Conservation (phyloP, 2,888 invertebrate species). For the Thysanoteuthis rhombus region DNA sequence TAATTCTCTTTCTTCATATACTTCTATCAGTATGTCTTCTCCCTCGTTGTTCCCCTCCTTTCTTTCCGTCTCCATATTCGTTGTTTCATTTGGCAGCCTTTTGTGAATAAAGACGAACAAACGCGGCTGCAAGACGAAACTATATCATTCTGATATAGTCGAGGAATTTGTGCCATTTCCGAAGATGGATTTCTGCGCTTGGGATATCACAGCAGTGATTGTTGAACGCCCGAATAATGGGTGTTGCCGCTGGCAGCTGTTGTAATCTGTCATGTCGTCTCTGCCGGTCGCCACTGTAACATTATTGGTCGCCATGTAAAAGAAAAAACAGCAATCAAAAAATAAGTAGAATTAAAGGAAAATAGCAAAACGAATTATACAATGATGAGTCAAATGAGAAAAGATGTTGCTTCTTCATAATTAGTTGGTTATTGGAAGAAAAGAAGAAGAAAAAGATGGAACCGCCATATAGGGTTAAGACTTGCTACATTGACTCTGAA, state of each 20-base stretch:
- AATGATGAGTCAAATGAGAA: not conserved
- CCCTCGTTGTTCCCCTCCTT: not conserved
- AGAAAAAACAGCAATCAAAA: not conserved
- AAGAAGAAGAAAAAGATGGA: not conserved
- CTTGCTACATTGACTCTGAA: not conserved
- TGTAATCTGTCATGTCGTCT: not conserved
- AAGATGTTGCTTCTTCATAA: not conserved
- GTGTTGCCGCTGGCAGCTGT: not conserved
- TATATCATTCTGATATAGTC: conserved; percentile 12
- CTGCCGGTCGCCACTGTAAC: not conserved
- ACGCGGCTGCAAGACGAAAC: not conserved
- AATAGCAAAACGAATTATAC: not conserved
- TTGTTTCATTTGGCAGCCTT: not conserved
- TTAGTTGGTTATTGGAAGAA: not conserved
- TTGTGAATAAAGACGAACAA: not conserved
- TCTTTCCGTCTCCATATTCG: not conserved
- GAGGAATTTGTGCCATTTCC: conserved; percentile 12
- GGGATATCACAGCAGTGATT: not conserved
- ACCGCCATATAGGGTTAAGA: not conserved
- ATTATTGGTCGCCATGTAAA: not conserved
- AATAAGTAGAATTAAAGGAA: not conserved
- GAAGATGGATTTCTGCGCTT: conserved; percentile 12
- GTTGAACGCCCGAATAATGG: not conserved
- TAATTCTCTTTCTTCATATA: not conserved
- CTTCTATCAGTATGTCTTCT: not conserved